Evolutionary conservation across 2,797 vertebrate species (phyloP), one percentile per base, ranked within the genome.

Genomic region (Phalloptychus januarius): DNA sequence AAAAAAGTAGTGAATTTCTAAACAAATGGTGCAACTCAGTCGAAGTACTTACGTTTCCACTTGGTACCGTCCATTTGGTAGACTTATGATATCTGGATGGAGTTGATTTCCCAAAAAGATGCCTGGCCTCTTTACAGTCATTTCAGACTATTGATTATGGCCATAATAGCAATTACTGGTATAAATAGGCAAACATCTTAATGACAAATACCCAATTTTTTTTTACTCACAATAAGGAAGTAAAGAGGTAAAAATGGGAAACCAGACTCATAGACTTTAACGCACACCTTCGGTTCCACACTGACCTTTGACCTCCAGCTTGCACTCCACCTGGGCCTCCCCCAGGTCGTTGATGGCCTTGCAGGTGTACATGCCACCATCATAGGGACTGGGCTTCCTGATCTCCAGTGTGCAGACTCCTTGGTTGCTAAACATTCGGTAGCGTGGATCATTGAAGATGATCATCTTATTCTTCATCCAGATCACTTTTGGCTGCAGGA

Each of bases 281-380:
- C 46, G 48, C 69, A 52, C 1, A 28, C 42, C 54, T 84, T 63
- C 45, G 48, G 74, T 28, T 82, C 77, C 84, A 77, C 61, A 82
- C 96, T 95, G 94, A 99, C 98, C 98, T 99, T 98, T 99, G 82
- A 99, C 97, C 93, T 99, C 98, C 90, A 99, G 95, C 89, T 98
- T 99, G 94, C 97, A 99, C 0, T 99, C 98, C 83, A 99, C 97
- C 83, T 97, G 97, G 84, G 96, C 97, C 48, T 97, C 96, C 50
- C 98, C 98, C 2, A 99, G 96, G 7, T 95, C 93, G 7, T 99
- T 99, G 93, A 97, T 92, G 5, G 98, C 98, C 87, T 93, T 96
- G 95, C 98, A 99, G 84, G 94, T 94, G 86, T 99, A 99, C 23
- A 96, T 91, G 5, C 97, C 98, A 20, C 98, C 97, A 0, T 99